phyloP scores from a whole-genome alignment of 2,888 invertebrate genomes.

The Altica lythri region DNA sequence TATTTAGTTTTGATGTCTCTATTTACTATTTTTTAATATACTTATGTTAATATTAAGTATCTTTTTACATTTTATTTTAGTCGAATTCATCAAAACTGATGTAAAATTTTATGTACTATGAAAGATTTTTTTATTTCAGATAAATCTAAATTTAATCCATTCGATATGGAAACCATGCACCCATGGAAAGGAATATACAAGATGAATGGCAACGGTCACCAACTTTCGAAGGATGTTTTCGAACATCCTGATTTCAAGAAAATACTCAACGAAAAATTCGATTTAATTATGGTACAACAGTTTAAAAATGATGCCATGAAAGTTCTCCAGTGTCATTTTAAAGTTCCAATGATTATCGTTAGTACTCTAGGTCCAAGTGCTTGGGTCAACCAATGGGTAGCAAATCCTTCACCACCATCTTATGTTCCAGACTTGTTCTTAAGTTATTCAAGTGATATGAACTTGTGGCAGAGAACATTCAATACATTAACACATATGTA shows the following conservation, averaged over 20 bases:
- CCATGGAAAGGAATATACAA: conserved; percentile 42
- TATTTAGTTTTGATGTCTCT: no score
- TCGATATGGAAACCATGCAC: conserved; percentile 31
- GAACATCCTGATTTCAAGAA: conserved; percentile 16
- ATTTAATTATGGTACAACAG: conserved; percentile 57
- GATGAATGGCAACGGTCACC: conserved; percentile 2
- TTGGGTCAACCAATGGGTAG: conserved; percentile 54
- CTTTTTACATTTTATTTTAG: no score
- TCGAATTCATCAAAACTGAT: no score
- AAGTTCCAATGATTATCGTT: conserved; percentile 52
- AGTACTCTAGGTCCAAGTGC: conserved; percentile 57
- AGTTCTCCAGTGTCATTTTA: conserved; percentile 53
- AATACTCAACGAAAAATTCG: conserved; percentile 48
- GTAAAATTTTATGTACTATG: no score
- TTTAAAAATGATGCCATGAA: conserved; percentile 59
- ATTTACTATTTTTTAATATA: no score
- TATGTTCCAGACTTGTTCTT: conserved; percentile 59
- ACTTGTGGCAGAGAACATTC: conserved; percentile 60
- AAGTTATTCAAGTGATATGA: conserved; percentile 55
- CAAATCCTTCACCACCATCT: conserved; percentile 58
- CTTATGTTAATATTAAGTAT: no score
- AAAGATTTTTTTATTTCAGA: neutral
- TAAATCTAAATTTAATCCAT: neutral
- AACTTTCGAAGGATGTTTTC: neutral
- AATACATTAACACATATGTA: conserved; percentile 55